Percentiles rank a stretch among this genome's conserved stretches.
These are phyloP conservation scores for Episyrphus balteatus DNA, from an alignment of 1,140 invertebrate genomes.

Conservation along the genomic window DNA sequence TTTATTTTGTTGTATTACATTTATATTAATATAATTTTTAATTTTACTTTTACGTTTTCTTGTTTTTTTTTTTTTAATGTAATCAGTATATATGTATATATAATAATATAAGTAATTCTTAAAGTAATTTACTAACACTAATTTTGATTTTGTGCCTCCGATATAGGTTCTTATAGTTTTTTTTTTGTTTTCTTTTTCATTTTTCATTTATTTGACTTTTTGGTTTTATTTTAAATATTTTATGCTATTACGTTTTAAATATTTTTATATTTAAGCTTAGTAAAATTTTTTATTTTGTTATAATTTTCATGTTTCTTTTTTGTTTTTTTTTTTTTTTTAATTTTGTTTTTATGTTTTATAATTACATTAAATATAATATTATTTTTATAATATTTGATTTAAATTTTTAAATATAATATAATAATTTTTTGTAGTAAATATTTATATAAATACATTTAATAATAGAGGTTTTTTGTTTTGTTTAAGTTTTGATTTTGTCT, in stretches of 20 bases:
- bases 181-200: no score
- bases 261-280: neutral
- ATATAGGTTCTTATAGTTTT: neutral
- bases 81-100: neutral
- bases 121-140: neutral
- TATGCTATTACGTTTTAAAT: neutral
- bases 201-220: no score
- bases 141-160: slow-evolving; percentile 3
- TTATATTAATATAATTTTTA: neutral
- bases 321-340: no score
- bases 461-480: no score
- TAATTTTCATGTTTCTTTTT: no score
- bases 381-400: no score
- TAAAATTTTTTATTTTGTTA: no score
- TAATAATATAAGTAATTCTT: neutral
- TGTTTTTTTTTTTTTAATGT: neutral
- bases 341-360: neutral
- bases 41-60: no score
- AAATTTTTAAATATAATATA: neutral
- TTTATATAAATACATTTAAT: no score
- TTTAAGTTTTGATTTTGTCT: no score
- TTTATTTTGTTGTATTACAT: neutral
- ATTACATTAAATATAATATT: no score
- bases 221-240: neutral
- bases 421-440: no score